Evolutionary conservation across 2,797 vertebrate genomes (phyloP).

Genomic region (Sarcophilus harrisii): DNA sequence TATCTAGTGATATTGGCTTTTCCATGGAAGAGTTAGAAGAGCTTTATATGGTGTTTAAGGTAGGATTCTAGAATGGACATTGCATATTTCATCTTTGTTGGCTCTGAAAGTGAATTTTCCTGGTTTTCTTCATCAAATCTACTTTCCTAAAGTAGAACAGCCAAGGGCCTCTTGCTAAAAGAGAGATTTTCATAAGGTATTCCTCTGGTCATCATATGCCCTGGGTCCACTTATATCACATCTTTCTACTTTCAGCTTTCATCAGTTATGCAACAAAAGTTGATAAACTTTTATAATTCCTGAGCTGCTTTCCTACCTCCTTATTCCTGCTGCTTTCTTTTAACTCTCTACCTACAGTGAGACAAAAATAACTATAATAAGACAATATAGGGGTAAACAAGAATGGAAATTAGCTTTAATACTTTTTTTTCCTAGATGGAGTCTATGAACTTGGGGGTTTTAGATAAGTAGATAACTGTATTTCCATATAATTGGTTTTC

Average conservation of each 20-base stretch:
- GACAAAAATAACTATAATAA: not conserved
- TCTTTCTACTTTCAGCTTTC: not conserved
- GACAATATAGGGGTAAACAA: not conserved
- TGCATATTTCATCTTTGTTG: not conserved
- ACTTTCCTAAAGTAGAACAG: not conserved
- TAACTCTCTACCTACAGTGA: not conserved
- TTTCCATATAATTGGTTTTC: not conserved
- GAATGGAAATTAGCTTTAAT: not conserved
- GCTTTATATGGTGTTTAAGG: conserved; percentile 97
- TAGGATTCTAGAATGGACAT: conserved; percentile 76
- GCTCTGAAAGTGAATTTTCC: not conserved
- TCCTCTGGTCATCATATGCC: not conserved
- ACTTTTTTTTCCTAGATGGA: not conserved
- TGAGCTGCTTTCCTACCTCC: not conserved
- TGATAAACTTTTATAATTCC: not conserved
- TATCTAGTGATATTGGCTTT: conserved; percentile 95
- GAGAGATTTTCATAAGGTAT: not conserved
- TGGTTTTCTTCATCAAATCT: not conserved
- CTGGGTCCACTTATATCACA: not conserved
- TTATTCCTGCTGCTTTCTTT: not conserved
- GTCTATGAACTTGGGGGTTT: not conserved
- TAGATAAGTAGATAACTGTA: not conserved
- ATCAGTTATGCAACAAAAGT: too few species aligned
- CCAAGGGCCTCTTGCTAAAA: not conserved
- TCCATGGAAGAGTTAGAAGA: conserved; percentile 96